Evolutionary conservation across 2,797 vertebrate species (phyloP).

Genomic region (Anguilla anguilla): DNA sequence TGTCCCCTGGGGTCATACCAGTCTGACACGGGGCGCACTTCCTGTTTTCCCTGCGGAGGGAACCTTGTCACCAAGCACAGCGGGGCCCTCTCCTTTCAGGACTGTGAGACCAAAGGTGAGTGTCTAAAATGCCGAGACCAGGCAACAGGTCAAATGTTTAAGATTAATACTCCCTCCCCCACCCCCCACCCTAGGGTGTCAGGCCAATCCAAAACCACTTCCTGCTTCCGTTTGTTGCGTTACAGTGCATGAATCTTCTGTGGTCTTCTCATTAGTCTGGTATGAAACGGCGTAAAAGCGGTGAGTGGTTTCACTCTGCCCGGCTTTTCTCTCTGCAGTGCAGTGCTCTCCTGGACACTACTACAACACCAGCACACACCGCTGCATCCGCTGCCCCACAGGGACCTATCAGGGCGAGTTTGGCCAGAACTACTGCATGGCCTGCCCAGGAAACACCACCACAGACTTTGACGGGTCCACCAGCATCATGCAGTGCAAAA

Average conservation of each 20-base stretch:
- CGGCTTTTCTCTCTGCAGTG: constrained; percentile 71
- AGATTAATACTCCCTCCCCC: neutral
- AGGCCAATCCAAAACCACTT: neutral
- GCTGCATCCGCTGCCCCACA: constrained; percentile 87
- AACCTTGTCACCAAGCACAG: constrained; percentile 82
- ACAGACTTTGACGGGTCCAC: constrained; percentile 98
- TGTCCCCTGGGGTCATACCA: constrained; percentile 89
- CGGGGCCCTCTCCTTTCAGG: constrained; percentile 83
- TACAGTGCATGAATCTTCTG: neutral
- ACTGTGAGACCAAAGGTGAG: constrained; percentile 95
- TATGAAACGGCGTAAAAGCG: neutral
- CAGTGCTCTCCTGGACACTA: constrained; percentile 97
- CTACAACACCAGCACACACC: constrained; percentile 93
- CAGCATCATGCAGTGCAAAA: constrained; percentile 96
- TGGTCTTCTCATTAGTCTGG: neutral
- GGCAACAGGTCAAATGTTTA: neutral
- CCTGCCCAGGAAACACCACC: constrained; percentile 93
- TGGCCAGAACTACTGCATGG: constrained; percentile 89
- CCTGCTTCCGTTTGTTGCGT: neutral
- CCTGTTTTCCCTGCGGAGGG: constrained; percentile 87
- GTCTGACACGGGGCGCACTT: constrained; percentile 86
- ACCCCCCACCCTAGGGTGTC: neutral
- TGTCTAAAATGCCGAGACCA: too few species aligned
- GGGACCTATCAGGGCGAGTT: constrained; percentile 92
- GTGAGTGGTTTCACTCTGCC: neutral